Evolutionary conservation across 2,113 vertebrate species (phyloP).

Genomic region (Antennarius striatus): DNA sequence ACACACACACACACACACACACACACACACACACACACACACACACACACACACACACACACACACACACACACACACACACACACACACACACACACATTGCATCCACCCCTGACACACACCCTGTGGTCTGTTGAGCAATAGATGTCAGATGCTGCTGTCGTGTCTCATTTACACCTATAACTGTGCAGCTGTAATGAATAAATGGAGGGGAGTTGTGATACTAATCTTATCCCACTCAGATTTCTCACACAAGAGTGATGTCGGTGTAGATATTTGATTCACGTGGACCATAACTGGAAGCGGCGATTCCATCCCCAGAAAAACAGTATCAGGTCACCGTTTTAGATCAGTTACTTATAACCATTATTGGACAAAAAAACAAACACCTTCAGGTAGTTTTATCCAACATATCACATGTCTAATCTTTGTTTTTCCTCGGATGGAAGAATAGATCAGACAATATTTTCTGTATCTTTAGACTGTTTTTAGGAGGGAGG

Average conservation of each 20-base stretch:
- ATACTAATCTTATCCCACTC: slow-evolving; percentile 24
- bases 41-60: slow-evolving; percentile 2
- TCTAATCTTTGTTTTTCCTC: too few species aligned
- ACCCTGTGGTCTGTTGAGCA: slow-evolving; percentile 28
- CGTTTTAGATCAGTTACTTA: too few species aligned
- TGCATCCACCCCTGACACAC: not conserved
- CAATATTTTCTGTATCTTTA: too few species aligned
- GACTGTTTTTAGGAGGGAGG: too few species aligned
- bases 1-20: slow-evolving; percentile 9
- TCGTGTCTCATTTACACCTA: slow-evolving; percentile 66
- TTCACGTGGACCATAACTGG: not conserved
- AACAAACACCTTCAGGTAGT: too few species aligned
- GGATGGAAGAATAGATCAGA: too few species aligned
- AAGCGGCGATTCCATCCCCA: too few species aligned
- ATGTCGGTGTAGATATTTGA: slow-evolving; percentile 5
- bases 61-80: slow-evolving; percentile 1
- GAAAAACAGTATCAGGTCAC: too few species aligned
- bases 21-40: slow-evolving; percentile 3
- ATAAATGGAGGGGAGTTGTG: slow-evolving; percentile 17
- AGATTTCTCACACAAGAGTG: slow-evolving; percentile 2
- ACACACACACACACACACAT: slow-evolving; percentile 18
- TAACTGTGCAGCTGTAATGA: slow-evolving; percentile 38
- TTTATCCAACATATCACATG: too few species aligned
- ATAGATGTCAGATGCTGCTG: slow-evolving; percentile 62
- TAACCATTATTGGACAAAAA: not conserved